Evolutionary conservation across 1,140 invertebrate genomes (phyloP).

Genomic region (Asobara japonica): DNA sequence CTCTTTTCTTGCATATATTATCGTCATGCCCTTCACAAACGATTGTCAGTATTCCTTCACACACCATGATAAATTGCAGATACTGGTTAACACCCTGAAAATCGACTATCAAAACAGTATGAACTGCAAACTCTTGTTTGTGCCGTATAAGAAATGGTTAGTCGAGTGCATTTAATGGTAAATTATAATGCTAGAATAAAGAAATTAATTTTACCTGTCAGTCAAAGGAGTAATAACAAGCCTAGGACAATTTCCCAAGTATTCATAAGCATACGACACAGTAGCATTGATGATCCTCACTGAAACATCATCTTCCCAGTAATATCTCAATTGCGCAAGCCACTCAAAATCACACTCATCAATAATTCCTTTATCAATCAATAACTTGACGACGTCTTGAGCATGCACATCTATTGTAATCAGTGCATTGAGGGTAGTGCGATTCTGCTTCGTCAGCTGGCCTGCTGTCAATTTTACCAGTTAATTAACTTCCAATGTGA

Average conservation of each 20-base stretch:
- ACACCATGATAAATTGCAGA: no score
- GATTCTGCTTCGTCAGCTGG: conserved; percentile 70
- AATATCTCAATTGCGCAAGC: conserved; percentile 91
- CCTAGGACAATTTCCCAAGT: conserved; percentile 81
- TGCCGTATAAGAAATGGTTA: no score
- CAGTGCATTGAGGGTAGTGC: conserved; percentile 85
- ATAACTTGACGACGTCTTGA: conserved; percentile 83
- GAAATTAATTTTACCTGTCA: conserved; percentile 59
- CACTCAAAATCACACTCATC: conserved; percentile 89
- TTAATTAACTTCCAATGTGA: neutral
- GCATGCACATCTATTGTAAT: conserved; percentile 94
- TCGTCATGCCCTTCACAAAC: no score
- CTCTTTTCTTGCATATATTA: no score
- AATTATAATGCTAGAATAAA: neutral
- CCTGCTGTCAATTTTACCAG: conserved; percentile 53
- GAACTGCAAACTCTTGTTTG: no score
- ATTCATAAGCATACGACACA: conserved; percentile 90
- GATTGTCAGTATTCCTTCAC: no score
- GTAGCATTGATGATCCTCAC: conserved; percentile 90
- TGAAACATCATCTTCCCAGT: conserved; percentile 84
- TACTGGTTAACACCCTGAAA: no score
- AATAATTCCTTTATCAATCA: conserved; percentile 76
- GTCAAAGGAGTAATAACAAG: conserved; percentile 78
- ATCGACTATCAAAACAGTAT: no score
- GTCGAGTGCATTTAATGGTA: neutral